Evolutionary conservation across 1,140 invertebrate genomes (phyloP), one percentile per base, ranked within the genome.

Genomic region (Dendroctonus valens): DNA sequence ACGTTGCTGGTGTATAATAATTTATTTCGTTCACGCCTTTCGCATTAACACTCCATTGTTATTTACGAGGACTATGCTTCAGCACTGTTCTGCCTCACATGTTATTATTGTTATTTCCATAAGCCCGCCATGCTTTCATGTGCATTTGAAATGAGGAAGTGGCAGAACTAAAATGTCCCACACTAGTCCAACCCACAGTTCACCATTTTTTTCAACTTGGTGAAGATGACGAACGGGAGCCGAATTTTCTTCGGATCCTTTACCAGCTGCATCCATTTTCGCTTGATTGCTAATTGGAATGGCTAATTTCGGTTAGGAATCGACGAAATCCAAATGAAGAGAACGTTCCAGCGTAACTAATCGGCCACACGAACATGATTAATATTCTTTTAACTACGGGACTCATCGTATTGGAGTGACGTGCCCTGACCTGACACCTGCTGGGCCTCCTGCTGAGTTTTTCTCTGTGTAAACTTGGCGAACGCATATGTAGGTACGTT

Each of bases 11-110:
- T 39, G 49, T 41, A 61, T 61, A 61, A 61, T 61, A 26, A 26
- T 26, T 61, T 61, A 61, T 61, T 61, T 61, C 48, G 59, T 61
- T 61, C 59, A 61, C 59, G 59, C 59, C 59, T 61, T 61, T 61
- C 59, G 51, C 59, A 61, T 61, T 61, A 61, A 61, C 11, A 61
- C 49, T 61, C 26, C 59, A 61, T 61, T 61, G 59, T 61, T 61
- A 61, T 61, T 61, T 61, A 61, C 59, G 59, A 61, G 5, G 39
- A 61, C 50, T 41, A 51, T 51, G 26, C 59, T 61, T 61, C 59
- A 50, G 46, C 38, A 61, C 37, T 51, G 39, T 61, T 61, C 59
- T 41, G 59, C 59, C 51, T 61, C 59, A 61, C 59, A 61, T 61
- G 26, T 52, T 61, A 50, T 50, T 40, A 61, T 51, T 61, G 59